phyloP scores from a whole-genome alignment of 2,888 invertebrate genomes.

The Margaritifera margaritifera region DNA sequence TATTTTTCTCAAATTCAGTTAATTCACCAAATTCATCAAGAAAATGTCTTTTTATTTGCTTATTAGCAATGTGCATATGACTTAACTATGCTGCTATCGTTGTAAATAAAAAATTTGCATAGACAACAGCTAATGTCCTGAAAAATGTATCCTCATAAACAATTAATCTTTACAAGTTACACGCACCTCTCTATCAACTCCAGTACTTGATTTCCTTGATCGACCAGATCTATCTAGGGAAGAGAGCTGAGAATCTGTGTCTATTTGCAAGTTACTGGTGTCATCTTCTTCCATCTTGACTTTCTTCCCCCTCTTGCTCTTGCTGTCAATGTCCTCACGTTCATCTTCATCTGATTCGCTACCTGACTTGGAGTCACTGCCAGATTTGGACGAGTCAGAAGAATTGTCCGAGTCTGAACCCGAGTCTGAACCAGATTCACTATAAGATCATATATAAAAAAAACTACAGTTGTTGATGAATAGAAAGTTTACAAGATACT shows the following conservation, averaged over 20 bases:
- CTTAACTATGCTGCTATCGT: too few species aligned
- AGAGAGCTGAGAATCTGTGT: slow-evolving; percentile 13
- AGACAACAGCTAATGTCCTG: not conserved
- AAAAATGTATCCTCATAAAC: not conserved
- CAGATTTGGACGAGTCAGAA: slow-evolving; percentile 34
- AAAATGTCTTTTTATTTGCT: too few species aligned
- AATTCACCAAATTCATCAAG: too few species aligned
- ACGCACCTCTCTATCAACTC: slow-evolving; percentile 11
- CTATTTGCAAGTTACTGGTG: slow-evolving; percentile 1
- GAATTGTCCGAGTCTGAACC: slow-evolving; percentile 64
- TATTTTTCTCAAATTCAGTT: too few species aligned
- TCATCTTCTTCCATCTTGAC: slow-evolving; percentile 4
- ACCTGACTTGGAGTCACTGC: slow-evolving; percentile 31
- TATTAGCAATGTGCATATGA: too few species aligned
- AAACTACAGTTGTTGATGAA: not conserved
- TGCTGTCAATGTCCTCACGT: slow-evolving; percentile 29
- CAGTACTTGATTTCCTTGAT: not conserved
- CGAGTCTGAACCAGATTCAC: slow-evolving; percentile 52
- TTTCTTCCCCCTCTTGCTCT: slow-evolving; percentile 18
- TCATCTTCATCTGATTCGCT: slow-evolving; percentile 38
- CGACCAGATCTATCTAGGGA: not conserved
- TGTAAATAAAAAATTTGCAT: not conserved
- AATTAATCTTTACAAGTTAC: not conserved
- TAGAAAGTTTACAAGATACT: not conserved
- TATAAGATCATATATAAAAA: slow-evolving; percentile 18